Percentiles rank a stretch among this genome's conserved stretches.
These are phyloP conservation scores for Plotosus lineatus DNA, from an alignment of 2,113 vertebrate species.

Conservation along the genomic window DNA sequence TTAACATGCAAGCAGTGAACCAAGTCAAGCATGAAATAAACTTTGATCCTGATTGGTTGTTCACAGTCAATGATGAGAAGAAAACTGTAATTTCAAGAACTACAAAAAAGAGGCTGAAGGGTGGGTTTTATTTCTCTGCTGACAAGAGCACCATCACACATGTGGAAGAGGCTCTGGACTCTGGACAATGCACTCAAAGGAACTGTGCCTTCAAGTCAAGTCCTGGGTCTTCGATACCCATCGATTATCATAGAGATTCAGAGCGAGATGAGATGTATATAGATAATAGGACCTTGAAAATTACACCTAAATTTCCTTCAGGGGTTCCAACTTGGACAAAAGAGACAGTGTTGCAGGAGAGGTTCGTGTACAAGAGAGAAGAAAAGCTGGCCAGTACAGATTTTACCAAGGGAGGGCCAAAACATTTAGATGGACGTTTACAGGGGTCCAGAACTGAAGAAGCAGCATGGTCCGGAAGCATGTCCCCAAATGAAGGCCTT, in stretches of 20 bases:
- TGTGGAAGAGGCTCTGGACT: slow-evolving; percentile 26
- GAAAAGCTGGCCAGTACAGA: slow-evolving; percentile 14
- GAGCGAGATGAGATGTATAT: slow-evolving; percentile 27
- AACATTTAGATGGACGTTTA: slow-evolving; percentile 39
- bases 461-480: slow-evolving; percentile 40
- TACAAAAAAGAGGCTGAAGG: slow-evolving; percentile 56
- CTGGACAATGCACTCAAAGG: slow-evolving; percentile 48
- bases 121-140: slow-evolving; percentile 37
- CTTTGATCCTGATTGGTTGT: slow-evolving; percentile 81
- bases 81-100: slow-evolving; percentile 70
- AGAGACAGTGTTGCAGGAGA: slow-evolving; percentile 25
- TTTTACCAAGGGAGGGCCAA: slow-evolving; percentile 35
- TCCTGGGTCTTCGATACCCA: slow-evolving; percentile 46
- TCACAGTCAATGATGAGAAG: slow-evolving; percentile 77
- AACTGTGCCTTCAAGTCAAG: slow-evolving; percentile 53
- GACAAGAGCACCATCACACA: slow-evolving; percentile 5
- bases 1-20: slow-evolving; percentile 89
- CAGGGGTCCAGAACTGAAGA: slow-evolving; percentile 51
- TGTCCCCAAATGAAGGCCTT: slow-evolving; percentile 42
- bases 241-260: slow-evolving; percentile 51
- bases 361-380: slow-evolving; percentile 28
- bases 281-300: neutral
- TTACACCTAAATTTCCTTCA: slow-evolving; percentile 18
- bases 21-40: slow-evolving; percentile 88
- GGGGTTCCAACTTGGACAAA: slow-evolving; percentile 28